Base-by-base conservation (phyloP, 92 coral and sea anemone genomes). In the Meandrina meandrites region DNA sequence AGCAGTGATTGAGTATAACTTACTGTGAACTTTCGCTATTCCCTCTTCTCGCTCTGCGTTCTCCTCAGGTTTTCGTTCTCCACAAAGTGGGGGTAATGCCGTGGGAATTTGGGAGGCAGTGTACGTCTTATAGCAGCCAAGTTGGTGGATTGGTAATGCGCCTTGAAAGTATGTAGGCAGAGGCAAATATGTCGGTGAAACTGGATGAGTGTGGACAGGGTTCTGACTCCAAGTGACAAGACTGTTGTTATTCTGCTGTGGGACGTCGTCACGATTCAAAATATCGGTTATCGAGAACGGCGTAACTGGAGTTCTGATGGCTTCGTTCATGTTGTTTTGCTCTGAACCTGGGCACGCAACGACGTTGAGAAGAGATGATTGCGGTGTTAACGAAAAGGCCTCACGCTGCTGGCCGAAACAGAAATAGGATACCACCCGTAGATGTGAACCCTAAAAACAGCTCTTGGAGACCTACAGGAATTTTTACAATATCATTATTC, bases 401-500 rank as follows among this genome's bases (percentile, higher is more conserved):
- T 74, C 94, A 89, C 91, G 94, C 91, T 86, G 89, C 84, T 79
- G 91, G 74, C 91, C 89, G 92, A 85, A 75, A 76, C 89, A 84
- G 93, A 85, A 90, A 90, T 82, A 57, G 85, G 96, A 92, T 86
- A 89, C 94, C 98, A 88, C 98, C 96, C 96, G 98, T 91, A 71
- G 93, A 88, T 92, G 90, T 82, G 91, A 88, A 78, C 88, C 89
- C 93, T 94, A 93, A 94, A 93, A 93, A 95, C 95, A 92, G 94
- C 93, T 87, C 98, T 95, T 86, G 90, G 96, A 88, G 96, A 92
- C 98, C 96, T 91, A 89, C 90, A 95, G 98, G 98, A 95, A 95
- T 95, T 93, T 95, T 95, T 92, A 91, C 98, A 91, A 95, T 95
- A 93, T 95, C 98, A 91, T 95, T 91, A 93, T 90, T 93, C 96